Base-by-base conservation (phyloP, 2,888 invertebrate genomes). In the Timandra comae region DNA sequence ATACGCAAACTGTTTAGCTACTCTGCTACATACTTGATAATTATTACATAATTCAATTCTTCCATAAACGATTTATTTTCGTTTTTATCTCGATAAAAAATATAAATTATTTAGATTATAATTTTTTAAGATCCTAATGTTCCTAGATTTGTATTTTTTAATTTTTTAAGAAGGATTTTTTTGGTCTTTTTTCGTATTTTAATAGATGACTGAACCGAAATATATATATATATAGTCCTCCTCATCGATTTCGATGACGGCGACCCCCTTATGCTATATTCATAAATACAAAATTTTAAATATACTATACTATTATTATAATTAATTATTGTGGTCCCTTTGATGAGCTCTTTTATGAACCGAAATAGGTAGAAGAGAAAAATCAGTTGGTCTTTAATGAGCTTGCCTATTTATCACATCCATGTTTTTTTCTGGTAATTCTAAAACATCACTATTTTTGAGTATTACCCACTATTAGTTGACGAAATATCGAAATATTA, bases 131-230 rank as follows among this genome's bases (percentile, higher is more conserved):
- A 54, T 76, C 60, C 74, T 50, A 68, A 82, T 80, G 82, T 84
- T 84, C 82, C 82, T 84, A 82, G 80, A 67, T 67, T 63, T 77
- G 65, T 80, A 72, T 76, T 76, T 74, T 72, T 65, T 63, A 53
- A 54, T 51, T 61, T 60, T 57, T 45, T 61, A 64, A 63, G 59
- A 33, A 37, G 43, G 38, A 30, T 24, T 34, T 35, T 41, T 32
- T 42, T 45, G 31, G 29, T n/a, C n/a, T 42, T 41, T 29, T 26
- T 12, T 20, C 27, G 30, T 29, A 33, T 12, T 29, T 29, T 27
- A 12, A 29, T 16, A 16, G 6, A n/a, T n/a, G 22, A 9, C 22
- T 22, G 8, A 22, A 9, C 22, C 9, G n/a, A n/a, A n/a, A n/a
- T n/a, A n/a, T n/a, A n/a, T n/a, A n/a, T n/a, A n/a, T n/a, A n/a